Conservation (phyloP, 2,797 vertebrate species). For the Avahi laniger region DNA sequence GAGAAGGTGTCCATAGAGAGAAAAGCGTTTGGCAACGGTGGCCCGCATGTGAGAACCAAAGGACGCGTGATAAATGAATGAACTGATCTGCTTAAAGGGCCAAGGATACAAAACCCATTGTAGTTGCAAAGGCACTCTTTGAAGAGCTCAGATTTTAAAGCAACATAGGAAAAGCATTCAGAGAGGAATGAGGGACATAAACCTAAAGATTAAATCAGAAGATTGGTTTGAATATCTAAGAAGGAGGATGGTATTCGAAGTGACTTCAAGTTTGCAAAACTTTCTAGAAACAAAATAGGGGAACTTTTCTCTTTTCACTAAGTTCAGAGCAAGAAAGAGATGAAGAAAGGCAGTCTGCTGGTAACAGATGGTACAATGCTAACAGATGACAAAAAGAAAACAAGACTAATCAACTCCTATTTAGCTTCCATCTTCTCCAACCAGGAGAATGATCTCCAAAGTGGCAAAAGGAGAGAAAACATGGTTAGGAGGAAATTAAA, state of each 20-base stretch:
- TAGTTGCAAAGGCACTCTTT: background rate
- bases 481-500: slow-evolving; percentile 40
- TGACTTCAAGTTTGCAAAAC: background rate
- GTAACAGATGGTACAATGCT: background rate
- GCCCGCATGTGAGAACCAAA: no score
- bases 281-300: background rate
- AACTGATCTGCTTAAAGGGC: background rate
- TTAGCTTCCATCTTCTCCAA: slow-evolving; percentile 17
- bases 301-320: background rate
- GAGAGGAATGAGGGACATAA: background rate
- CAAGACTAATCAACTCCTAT: background rate
- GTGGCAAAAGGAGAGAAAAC: slow-evolving; percentile 3
- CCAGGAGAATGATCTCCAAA: background rate
- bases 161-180: background rate
- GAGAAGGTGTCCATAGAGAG: background rate
- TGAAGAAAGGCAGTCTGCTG: background rate
- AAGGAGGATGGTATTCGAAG: background rate
- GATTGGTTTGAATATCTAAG: background rate
- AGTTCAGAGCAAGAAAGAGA: background rate
- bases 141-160: background rate
- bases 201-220: slow-evolving; percentile 9
- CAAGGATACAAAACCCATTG: background rate
- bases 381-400: background rate
- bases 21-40: background rate
- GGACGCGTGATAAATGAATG: background rate